phyloP scores from a whole-genome alignment of 2,888 invertebrate genomes.

The Cotesia congregata region DNA sequence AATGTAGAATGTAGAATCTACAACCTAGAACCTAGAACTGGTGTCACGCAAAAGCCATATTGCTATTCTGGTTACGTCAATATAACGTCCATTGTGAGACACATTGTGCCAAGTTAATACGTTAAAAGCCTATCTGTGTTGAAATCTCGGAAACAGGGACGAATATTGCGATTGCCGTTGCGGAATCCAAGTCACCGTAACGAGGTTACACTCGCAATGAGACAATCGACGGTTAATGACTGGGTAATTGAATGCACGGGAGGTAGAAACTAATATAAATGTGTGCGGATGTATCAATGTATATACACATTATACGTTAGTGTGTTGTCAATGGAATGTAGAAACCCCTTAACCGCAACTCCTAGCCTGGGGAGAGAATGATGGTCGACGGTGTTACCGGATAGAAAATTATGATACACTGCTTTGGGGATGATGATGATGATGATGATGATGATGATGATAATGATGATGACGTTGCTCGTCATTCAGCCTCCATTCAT shows the following conservation, averaged over 20 bases:
- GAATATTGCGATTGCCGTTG: conserved; percentile 65
- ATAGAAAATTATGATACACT: conserved; percentile 38
- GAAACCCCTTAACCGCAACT: conserved; percentile 14
- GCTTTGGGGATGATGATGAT: conserved; percentile 29
- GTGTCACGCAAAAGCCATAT: conserved; percentile 53
- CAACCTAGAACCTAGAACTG: conserved; percentile 28
- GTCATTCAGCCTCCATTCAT: conserved; percentile 35
- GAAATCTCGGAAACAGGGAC: conserved; percentile 59
- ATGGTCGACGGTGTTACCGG: conserved; percentile 29
- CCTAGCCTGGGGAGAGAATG: conserved; percentile 19
- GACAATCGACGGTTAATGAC: conserved; percentile 68
- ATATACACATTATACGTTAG: background rate
- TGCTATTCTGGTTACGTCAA: conserved; percentile 67
- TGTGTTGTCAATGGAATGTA: conserved; percentile 13
- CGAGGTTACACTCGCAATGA: conserved; percentile 64
- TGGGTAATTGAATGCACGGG: conserved; percentile 61
- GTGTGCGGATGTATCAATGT: conserved; percentile 2
- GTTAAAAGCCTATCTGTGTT: conserved; percentile 71
- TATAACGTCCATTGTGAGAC: conserved; percentile 62
- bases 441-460: conserved; percentile 33
- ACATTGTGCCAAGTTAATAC: conserved; percentile 68
- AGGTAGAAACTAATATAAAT: background rate
- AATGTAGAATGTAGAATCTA: background rate
- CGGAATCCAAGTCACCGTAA: conserved; percentile 65
- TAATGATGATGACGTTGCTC: conserved; percentile 39